Conservation (phyloP, 2,888 invertebrate species). For the Agrotis clavis region DNA sequence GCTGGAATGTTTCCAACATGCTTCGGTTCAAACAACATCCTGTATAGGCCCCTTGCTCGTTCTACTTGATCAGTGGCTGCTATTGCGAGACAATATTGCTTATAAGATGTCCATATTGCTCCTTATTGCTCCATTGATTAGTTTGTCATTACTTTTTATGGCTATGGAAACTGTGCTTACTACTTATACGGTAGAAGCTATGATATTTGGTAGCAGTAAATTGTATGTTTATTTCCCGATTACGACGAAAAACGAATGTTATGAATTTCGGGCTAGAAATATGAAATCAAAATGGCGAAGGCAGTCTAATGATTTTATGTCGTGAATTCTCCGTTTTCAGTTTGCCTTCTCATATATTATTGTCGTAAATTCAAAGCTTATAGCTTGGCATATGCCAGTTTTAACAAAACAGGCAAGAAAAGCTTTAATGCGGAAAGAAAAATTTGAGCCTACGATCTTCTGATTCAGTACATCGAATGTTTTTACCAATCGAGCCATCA, state of each 20-base stretch:
- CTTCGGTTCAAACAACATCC: conserved; percentile 26
- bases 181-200: conserved; percentile 24
- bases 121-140: conserved; percentile 44
- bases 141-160: conserved; percentile 58
- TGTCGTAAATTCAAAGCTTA: no score
- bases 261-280: neutral
- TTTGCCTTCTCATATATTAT: no score
- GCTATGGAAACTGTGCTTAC: conserved; percentile 15
- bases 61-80: conserved; percentile 29
- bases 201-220: neutral
- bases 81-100: conserved; percentile 41
- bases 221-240: conserved; percentile 11
- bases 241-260: neutral
- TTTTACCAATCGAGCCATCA: no score
- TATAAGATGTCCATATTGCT: conserved; percentile 31
- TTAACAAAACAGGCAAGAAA: no score
- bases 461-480: no score
- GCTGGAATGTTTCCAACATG: conserved; percentile 45
- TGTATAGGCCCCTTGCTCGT: conserved; percentile 4
- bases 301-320: neutral
- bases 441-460: no score
- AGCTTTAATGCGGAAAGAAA: no score
- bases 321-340: neutral
- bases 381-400: no score
- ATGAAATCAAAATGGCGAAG: neutral